Evolutionary conservation across 2,888 invertebrate genomes (phyloP).

Genomic region (Drosophila anomelani): DNA sequence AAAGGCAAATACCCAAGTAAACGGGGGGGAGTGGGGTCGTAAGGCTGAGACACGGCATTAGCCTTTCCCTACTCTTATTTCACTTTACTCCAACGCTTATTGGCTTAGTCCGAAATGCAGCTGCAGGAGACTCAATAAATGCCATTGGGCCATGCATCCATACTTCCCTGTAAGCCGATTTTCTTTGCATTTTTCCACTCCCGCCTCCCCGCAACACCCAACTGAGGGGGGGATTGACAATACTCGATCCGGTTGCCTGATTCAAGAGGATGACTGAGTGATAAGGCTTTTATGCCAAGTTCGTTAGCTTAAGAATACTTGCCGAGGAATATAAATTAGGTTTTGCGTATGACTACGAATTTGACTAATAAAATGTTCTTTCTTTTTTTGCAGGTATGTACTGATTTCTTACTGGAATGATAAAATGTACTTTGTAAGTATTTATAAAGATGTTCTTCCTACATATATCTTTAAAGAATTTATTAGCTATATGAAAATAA

Average conservation of each 20-base stretch:
- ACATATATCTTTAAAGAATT: too few relatives aligned
- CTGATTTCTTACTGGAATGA: neutral
- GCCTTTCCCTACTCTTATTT: slow-evolving; percentile 35
- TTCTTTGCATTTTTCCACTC: slow-evolving; percentile 27
- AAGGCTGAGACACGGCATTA: slow-evolving; percentile 38
- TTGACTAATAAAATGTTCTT: slow-evolving; percentile 1
- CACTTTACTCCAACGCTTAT: slow-evolving; percentile 68
- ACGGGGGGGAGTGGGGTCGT: slow-evolving; percentile 30
- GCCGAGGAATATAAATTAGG: slow-evolving; percentile 22
- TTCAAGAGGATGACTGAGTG: slow-evolving; percentile 26
- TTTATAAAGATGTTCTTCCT: too few relatives aligned
- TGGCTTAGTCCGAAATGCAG: slow-evolving; percentile 71
- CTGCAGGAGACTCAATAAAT: slow-evolving; percentile 67
- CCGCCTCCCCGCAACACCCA: too few relatives aligned
- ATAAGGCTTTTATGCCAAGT: slow-evolving; percentile 32
- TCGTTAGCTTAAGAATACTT: slow-evolving; percentile 31
- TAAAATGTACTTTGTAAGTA: neutral
- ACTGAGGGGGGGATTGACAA: slow-evolving; percentile 2
- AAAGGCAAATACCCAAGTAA: slow-evolving; percentile 54
- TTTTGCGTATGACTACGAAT: slow-evolving; percentile 8
- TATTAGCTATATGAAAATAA: too few relatives aligned
- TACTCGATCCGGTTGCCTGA: slow-evolving; percentile 23
- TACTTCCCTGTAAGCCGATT: slow-evolving; percentile 60
- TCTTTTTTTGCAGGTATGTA: slow-evolving; percentile 52
- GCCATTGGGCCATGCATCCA: slow-evolving; percentile 42